Conservation (phyloP, 1,140 invertebrate genomes). For the Drosophila burlai region DNA sequence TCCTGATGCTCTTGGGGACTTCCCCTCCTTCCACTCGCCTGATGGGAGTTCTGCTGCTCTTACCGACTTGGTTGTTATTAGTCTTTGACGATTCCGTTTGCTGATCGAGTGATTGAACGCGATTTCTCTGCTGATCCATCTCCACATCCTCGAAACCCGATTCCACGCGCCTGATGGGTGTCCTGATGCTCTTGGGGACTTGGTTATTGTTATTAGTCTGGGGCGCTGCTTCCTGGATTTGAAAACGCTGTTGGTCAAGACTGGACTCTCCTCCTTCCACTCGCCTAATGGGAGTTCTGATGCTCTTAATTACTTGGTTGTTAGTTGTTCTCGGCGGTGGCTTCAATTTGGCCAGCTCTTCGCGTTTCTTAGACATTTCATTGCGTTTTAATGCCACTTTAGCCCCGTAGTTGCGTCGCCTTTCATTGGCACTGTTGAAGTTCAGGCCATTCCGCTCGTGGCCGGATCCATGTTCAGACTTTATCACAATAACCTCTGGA, state of each 20-base stretch:
- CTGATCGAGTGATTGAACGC: not conserved
- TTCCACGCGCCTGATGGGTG: not conserved
- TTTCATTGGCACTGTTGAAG: slow-evolving; percentile 1
- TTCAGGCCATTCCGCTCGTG: not conserved
- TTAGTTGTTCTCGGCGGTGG: not conserved
- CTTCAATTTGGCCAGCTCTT: slow-evolving; percentile 4
- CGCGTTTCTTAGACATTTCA: not conserved
- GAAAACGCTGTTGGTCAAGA: not conserved
- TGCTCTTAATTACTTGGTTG: not conserved
- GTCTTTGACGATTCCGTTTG: not conserved
- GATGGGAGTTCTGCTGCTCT: not conserved
- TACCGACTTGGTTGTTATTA: not conserved
- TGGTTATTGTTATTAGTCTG: not conserved
- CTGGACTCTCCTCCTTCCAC: not conserved
- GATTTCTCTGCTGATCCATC: not conserved
- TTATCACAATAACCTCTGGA: too few relatives aligned
- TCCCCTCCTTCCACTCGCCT: not conserved
- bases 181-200: not conserved
- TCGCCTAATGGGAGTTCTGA: not conserved
- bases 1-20: not conserved
- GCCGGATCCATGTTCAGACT: not conserved
- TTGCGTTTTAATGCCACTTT: slow-evolving; percentile 12
- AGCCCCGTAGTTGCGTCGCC: not conserved
- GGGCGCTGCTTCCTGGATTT: not conserved
- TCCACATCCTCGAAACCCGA: not conserved